These are phyloP conservation scores for Heliconius ismenius DNA, from an alignment of 2,888 invertebrate genomes.

Conservation along the genomic window DNA sequence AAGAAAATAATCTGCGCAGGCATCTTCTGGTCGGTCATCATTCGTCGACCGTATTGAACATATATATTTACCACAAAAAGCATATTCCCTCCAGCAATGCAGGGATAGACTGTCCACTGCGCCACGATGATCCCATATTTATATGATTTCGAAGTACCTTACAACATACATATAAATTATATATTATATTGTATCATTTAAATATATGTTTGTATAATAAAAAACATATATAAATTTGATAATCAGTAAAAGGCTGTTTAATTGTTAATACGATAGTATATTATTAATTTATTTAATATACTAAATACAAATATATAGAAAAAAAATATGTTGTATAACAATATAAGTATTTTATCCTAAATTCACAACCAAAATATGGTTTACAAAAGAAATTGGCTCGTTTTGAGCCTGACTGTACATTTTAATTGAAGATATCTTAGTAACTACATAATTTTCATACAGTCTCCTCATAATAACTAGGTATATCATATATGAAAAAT, in stretches of 20 bases:
- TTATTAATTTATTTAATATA: neutral
- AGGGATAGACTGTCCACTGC: no score
- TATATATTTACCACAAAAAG: no score
- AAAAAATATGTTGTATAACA: neutral
- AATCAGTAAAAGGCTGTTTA: neutral
- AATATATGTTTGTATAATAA: no score
- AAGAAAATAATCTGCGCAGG: no score
- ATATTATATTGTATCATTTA: no score
- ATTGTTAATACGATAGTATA: neutral
- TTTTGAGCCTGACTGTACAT: neutral
- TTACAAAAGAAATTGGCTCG: neutral
- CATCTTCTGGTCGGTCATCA: no score
- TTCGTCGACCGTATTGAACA: no score
- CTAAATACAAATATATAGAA: neutral
- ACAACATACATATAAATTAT: no score
- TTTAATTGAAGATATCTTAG: neutral
- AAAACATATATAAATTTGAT: no score
- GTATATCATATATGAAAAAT: neutral
- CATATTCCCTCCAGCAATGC: no score
- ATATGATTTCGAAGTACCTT: no score
- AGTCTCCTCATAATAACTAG: neutral
- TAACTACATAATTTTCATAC: neutral
- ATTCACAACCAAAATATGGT: slow-evolving; percentile 10
- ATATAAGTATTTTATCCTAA: neutral
- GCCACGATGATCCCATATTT: no score